Conservation (phyloP, 37 sponge, comb jelly and placozoan genomes). For the Ianthella basta region DNA sequence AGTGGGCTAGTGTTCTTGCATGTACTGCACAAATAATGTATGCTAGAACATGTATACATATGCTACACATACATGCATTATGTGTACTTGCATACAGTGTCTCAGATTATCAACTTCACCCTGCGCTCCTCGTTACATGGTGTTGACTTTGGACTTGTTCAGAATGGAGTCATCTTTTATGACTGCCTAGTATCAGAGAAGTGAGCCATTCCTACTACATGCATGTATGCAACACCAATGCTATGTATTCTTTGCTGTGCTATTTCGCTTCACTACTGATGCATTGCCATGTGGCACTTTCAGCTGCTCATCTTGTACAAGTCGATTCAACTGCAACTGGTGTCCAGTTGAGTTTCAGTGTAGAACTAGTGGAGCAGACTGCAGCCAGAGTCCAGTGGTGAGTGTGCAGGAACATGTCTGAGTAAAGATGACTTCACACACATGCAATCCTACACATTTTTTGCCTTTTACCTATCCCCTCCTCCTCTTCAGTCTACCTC, state of each 20-base stretch:
- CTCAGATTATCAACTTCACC: background rate
- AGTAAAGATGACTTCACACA: too few relatives aligned
- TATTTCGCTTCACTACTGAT: background rate
- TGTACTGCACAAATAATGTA: too few relatives aligned
- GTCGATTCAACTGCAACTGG: conserved; percentile 16
- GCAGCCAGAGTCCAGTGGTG: background rate
- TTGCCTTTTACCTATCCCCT: background rate
- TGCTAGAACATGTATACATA: too few relatives aligned
- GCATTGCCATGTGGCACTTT: background rate
- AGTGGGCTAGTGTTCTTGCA: too few relatives aligned
- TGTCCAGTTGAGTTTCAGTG: conserved; percentile 14
- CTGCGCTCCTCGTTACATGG: background rate
- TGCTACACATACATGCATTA: too few relatives aligned
- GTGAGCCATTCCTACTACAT: background rate
- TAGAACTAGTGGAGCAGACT: background rate
- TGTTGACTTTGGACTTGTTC: conserved; percentile 21
- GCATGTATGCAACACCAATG: too few relatives aligned
- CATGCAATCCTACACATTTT: too few relatives aligned
- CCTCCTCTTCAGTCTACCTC: conserved; percentile 3
- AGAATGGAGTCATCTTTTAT: background rate
- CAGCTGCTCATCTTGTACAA: conserved; percentile 25
- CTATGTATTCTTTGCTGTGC: too few relatives aligned
- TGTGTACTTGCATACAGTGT: background rate
- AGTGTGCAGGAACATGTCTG: background rate
- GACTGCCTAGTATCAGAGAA: background rate